Percentiles rank a stretch among this genome's conserved stretches.
Evolutionary conservation across 2,797 vertebrate genomes (phyloP).

Genomic region (Adrianichthys oophorus): DNA sequence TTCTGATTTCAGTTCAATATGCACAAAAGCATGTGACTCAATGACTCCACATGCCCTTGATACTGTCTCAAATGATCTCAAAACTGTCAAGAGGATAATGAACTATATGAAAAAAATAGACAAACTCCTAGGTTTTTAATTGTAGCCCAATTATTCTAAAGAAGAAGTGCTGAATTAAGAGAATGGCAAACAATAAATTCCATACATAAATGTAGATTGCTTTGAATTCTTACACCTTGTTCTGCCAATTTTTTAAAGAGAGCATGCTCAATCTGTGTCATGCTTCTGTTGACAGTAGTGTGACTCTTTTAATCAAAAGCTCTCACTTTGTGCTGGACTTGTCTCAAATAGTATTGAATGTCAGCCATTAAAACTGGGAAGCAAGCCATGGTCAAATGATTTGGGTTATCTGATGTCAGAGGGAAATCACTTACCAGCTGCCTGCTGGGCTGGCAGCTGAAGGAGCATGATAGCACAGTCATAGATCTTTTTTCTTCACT

Average conservation of each 20-base stretch:
- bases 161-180: too few species aligned
- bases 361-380: neutral
- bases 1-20: too few species aligned
- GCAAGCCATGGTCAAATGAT: neutral
- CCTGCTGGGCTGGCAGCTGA: neutral
- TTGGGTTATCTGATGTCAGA: constrained; percentile 1
- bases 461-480: neutral
- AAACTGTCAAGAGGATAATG: too few species aligned
- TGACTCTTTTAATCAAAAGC: neutral
- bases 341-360: constrained; percentile 1
- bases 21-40: too few species aligned
- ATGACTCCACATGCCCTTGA: too few species aligned
- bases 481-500: neutral
- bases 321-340: constrained; percentile 2
- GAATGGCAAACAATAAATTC: neutral
- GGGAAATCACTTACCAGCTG: neutral
- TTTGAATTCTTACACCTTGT: neutral
- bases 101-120: too few species aligned
- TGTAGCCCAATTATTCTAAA: too few species aligned
- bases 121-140: too few species aligned
- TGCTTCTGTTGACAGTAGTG: neutral
- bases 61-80: too few species aligned
- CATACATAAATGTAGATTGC: neutral
- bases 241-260: neutral
- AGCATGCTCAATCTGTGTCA: neutral